Percentiles rank a stretch among this genome's conserved stretches.
Conservation (phyloP, 2,888 invertebrate genomes). For the Neocrepidodera transversa region DNA sequence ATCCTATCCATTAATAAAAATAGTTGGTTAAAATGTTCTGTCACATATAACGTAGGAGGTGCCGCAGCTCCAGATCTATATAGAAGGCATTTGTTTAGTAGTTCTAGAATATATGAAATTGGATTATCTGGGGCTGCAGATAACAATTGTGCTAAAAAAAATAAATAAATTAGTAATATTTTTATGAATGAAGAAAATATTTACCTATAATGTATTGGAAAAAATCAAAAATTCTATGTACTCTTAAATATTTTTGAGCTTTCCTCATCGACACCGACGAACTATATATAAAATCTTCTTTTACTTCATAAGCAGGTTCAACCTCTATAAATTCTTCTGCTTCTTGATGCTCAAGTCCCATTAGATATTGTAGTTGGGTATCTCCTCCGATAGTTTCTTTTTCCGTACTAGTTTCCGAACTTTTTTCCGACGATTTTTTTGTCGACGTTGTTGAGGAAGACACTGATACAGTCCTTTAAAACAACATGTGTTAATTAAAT, state of each 20-base stretch:
- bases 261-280: constrained; percentile 48
- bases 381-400: constrained; percentile 9
- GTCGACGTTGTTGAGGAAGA: constrained; percentile 5
- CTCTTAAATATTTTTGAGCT: constrained; percentile 57
- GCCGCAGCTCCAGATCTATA: constrained; percentile 60
- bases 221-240: constrained; percentile 59
- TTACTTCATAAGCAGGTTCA: constrained; percentile 27
- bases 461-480: not conserved
- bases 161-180: not conserved
- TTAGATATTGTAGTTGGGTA: constrained; percentile 48
- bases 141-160: constrained; percentile 54
- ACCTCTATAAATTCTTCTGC: constrained; percentile 29
- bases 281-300: constrained; percentile 41
- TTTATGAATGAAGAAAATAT: not conserved
- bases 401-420: constrained; percentile 6
- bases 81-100: constrained; percentile 60
- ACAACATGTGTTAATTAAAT: not conserved
- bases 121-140: constrained; percentile 58
- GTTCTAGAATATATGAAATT: constrained; percentile 58
- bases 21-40: constrained; percentile 52
- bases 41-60: constrained; percentile 60
- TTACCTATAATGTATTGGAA: constrained; percentile 58
- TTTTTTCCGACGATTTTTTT: not conserved
- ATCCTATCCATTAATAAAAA: constrained; percentile 57
- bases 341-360: constrained; percentile 39